Conservation (phyloP, 2,797 vertebrate species). For the Serranus cabrilla region DNA sequence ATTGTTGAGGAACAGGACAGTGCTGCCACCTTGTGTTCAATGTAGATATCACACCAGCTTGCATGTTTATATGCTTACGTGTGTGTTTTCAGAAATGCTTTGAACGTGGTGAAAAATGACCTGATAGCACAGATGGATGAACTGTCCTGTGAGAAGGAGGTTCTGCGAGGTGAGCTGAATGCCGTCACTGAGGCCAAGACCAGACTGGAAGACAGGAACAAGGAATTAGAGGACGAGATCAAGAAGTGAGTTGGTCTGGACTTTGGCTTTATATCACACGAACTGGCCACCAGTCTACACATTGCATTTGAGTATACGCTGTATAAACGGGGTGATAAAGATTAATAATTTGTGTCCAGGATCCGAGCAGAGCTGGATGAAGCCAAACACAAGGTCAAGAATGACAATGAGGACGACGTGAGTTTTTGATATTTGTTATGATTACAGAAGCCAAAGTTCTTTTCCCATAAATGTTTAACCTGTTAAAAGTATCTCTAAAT, state of each 20-base stretch:
- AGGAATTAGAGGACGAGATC: slow-evolving; percentile 96
- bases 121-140: slow-evolving; percentile 95
- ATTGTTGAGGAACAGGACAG: background rate
- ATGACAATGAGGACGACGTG: slow-evolving; percentile 94
- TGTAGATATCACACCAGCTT: background rate
- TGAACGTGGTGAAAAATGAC: slow-evolving; percentile 98
- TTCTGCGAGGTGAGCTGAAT: slow-evolving; percentile 92
- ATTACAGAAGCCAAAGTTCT: background rate
- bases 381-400: slow-evolving; percentile 91
- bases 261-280: background rate
- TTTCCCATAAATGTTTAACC: background rate
- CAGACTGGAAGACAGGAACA: slow-evolving; percentile 93
- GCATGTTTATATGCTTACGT: background rate
- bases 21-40: slow-evolving; percentile 53
- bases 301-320: background rate
- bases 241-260: slow-evolving; percentile 86
- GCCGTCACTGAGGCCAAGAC: slow-evolving; percentile 91
- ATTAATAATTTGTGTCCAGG: slow-evolving; percentile 71
- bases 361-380: slow-evolving; percentile 91
- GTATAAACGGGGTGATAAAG: background rate
- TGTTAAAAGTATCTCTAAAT: background rate
- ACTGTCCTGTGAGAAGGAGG: slow-evolving; percentile 93
- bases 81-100: slow-evolving; percentile 89
- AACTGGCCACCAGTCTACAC: accelerated
- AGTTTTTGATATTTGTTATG: slow-evolving; percentile 56